Evolutionary conservation across 2,113 vertebrate species (phyloP), one percentile per base, ranked within the genome.

Genomic region (Protobothrops mucrosquamatus): DNA sequence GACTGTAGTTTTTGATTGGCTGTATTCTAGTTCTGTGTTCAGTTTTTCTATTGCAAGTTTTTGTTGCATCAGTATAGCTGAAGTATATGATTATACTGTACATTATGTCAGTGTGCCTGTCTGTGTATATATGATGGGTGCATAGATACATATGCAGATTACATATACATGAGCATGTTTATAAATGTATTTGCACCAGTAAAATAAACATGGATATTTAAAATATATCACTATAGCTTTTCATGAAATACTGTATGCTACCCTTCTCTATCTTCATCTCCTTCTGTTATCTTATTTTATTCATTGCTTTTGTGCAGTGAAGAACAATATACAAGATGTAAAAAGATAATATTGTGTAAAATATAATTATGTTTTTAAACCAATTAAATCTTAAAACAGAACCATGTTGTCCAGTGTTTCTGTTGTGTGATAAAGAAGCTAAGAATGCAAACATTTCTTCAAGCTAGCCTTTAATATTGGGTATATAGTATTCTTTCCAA

Each of bases 31-130:
- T 94, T 96, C 92, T 87, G 92, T 85, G 88, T 85, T 94, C 89
- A 92, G 85, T 94, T 91, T 96, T 96, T 96, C 94, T 96, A 95
- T 94, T 95, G 95, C 93, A 93, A 94, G 95, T 95, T 91, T 97
- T 93, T 96, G 92, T 96, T 94, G 93, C 94, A 96, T 92, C 93
- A 97, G 59, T 29, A 92, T 96, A 96, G 94, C 39, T 26, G 95
- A 94, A 94, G 96, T 96, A 95, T 96, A 94, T 96, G 92, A 29
- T 11, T 94, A 34, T 88, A 29, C 18, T n/a, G 15, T 87, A 64
- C 95, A 34, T 74, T 74, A 18, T 86, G 10, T 86, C 46, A 26
- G 85, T 51, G 23, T 48, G 29, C 34, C 22, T 23, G 85, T 48
- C 85, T 51, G 24, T n/a, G 26, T 87, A 87, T 26, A 52, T 10